A percentile compares a stretch with the other conserved stretches of the same genome.
Conservation (phyloP, 2,888 invertebrate genomes). For the Micropterix aruncella region DNA sequence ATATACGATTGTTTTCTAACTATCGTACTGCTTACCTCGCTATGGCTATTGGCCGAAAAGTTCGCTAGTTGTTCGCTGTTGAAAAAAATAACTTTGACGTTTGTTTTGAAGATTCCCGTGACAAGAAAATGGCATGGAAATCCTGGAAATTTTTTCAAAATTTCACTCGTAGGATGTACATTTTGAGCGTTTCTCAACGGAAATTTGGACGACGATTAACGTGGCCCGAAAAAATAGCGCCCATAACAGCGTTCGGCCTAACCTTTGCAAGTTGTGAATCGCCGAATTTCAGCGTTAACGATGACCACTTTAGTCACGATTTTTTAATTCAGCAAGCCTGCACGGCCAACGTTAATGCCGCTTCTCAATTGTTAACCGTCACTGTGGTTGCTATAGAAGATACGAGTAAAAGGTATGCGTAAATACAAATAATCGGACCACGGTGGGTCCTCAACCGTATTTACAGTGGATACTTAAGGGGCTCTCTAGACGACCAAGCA, state of each 20-base stretch:
- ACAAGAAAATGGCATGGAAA: too few relatives aligned
- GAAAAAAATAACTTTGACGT: too few relatives aligned
- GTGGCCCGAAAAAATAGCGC: not conserved
- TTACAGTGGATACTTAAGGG: too few relatives aligned
- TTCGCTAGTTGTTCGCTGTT: too few relatives aligned
- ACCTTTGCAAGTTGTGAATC: not conserved
- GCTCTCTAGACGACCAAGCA: too few relatives aligned
- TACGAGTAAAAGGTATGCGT: slow-evolving; percentile 30
- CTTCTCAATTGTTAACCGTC: slow-evolving; percentile 37
- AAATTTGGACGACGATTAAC: not conserved
- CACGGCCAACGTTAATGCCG: slow-evolving; percentile 37
- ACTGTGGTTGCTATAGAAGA: slow-evolving; percentile 39
- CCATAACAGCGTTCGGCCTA: not conserved
- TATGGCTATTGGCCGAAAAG: too few relatives aligned
- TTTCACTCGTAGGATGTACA: not conserved
- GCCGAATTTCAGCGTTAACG: slow-evolving; percentile 3
- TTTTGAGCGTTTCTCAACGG: not conserved
- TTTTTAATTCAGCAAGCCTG: slow-evolving; percentile 39
- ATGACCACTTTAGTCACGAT: slow-evolving; percentile 30
- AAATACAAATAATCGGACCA: too few relatives aligned
- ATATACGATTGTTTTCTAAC: too few relatives aligned
- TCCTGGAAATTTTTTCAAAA: too few relatives aligned
- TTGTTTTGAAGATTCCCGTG: too few relatives aligned
- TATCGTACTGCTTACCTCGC: too few relatives aligned
- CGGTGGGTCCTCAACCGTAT: too few relatives aligned